These are phyloP conservation scores for Aphodius sticticus DNA, from an alignment of 2,888 invertebrate species.

Conservation along the genomic window DNA sequence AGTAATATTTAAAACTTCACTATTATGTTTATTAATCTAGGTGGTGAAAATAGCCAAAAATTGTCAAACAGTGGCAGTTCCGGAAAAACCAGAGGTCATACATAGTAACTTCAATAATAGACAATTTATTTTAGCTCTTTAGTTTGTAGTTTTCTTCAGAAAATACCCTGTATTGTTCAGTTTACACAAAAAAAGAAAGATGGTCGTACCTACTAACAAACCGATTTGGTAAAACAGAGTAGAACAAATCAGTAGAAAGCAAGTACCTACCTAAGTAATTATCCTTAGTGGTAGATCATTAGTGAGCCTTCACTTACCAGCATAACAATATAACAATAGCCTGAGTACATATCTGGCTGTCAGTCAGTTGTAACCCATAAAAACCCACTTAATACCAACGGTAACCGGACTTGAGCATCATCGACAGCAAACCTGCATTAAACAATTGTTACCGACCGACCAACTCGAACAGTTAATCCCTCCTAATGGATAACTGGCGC, in stretches of 20 bases:
- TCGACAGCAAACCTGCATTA: neutral
- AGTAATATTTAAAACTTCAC: too few relatives aligned
- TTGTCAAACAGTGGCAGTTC: too few relatives aligned
- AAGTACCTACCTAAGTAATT: neutral
- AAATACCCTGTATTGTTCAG: too few relatives aligned
- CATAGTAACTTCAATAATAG: too few relatives aligned
- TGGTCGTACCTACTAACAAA: too few relatives aligned
- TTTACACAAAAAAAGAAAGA: too few relatives aligned
- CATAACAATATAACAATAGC: neutral
- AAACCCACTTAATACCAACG: neutral
- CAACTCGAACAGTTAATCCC: neutral
- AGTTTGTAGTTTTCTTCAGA: too few relatives aligned
- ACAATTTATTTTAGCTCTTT: too few relatives aligned
- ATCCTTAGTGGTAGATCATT: neutral
- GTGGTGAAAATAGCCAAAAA: too few relatives aligned
- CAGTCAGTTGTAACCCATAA: neutral
- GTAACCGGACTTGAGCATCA: neutral
- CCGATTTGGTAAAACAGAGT: neutral
- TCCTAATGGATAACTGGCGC: slow-evolving; percentile 5
- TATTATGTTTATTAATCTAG: too few relatives aligned
- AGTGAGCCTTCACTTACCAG: neutral
- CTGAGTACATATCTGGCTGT: neutral
- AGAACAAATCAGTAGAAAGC: neutral
- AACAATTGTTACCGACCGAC: neutral
- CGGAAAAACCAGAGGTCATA: too few relatives aligned